Evolutionary conservation across 1,140 invertebrate species (phyloP).

Genomic region (Nasonia longicornis): DNA sequence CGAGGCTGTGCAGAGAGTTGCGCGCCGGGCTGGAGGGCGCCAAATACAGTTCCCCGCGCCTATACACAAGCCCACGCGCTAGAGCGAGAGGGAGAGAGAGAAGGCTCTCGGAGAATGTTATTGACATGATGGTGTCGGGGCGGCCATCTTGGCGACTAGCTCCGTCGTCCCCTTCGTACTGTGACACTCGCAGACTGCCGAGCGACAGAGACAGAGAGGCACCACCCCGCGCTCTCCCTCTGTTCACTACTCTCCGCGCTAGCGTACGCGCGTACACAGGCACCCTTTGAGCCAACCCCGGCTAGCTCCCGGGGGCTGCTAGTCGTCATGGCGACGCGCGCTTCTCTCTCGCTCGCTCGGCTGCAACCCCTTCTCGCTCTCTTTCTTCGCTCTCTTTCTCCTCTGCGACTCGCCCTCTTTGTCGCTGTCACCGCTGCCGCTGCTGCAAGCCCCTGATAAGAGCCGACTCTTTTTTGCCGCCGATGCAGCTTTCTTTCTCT

Average conservation of each 20-base stretch:
- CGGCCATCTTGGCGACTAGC: conserved; percentile 46
- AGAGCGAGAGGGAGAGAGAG: conserved; percentile 45
- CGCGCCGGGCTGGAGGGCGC: too few species aligned
- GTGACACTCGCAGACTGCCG: conserved; percentile 57
- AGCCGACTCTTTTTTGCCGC: background rate
- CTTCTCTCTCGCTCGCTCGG: conserved; percentile 55
- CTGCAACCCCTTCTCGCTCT: background rate
- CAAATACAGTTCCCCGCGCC: conserved; percentile 49
- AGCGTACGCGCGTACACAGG: conserved; percentile 52
- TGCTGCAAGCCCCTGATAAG: background rate
- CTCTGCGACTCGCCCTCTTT: background rate
- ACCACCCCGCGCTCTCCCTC: conserved; percentile 50
- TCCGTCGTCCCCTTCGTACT: conserved; percentile 64
- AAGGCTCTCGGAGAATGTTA: conserved; percentile 67
- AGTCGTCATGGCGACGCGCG: conserved; percentile 63
- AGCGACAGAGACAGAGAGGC: conserved; percentile 16
- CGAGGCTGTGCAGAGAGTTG: background rate
- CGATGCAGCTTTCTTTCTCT: background rate
- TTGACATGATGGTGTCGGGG: conserved; percentile 72
- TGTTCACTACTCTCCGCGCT: background rate
- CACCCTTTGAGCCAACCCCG: conserved; percentile 62
- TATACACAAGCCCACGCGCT: conserved; percentile 43
- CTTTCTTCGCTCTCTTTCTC: background rate
- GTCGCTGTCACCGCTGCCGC: background rate
- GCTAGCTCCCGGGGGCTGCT: conserved; percentile 55